Evolutionary conservation across 2,888 invertebrate species (phyloP), one percentile per base, ranked within the genome.

Genomic region (Eilema griseolum): DNA sequence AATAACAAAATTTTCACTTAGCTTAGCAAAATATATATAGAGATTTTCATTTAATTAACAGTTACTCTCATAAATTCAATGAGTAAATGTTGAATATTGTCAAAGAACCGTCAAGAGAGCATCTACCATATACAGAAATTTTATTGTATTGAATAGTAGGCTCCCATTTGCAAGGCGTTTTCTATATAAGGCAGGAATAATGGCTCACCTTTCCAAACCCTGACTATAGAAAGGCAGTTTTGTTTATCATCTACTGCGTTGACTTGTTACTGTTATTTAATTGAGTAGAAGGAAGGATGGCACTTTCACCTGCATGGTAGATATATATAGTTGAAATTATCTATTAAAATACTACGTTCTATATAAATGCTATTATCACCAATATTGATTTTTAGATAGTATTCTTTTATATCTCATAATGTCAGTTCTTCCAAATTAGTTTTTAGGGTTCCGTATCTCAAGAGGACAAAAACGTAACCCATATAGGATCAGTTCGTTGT

Each of bases 61-160:
- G 52, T n/a, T n/a, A n/a, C 20, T 52, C n/a, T n/a, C 10, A n/a
- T 52, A n/a, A 52, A n/a, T 8, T 52, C 10, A 52, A 3, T 10
- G 20, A 20, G n/a, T 2, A 52, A 10, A 52, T 31, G 31, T 12
- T n/a, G n/a, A 16, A 56, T 61, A 67, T 67, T 61, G 28, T 28
- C 23, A 23, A n/a, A 41, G 5, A 20, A 70, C 64, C 37, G 41
- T 70, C 62, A 71, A 70, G 69, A 66, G 56, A 37, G 62, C 37
- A 61, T 61, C 62, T 33, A 14, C 82, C 72, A 26, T 82, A 68
- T 70, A 74, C 61, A 70, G 74, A 10, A 68, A 59, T 73, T 72
- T 73, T 80, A 76, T 80, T 80, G 82, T 80, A 73, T 80, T 82
- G 80, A 80, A 80, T 80, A 70, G 75, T 74, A 70, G 71, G 66